Conservation (phyloP, 1,140 invertebrate genomes). For the Drosophila aff. region DNA sequence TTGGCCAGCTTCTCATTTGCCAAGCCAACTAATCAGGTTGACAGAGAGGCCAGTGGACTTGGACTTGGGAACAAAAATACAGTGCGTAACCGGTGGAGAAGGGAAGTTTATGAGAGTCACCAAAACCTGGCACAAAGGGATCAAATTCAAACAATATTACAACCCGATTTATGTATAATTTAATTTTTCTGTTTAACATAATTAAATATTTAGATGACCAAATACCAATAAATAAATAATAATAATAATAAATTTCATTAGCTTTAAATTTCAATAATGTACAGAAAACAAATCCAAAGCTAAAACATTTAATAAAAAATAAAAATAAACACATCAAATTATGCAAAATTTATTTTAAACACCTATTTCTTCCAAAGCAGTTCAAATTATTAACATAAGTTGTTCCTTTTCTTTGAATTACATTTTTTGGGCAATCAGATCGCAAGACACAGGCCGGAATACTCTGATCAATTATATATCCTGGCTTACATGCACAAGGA, state of each 20-base stretch:
- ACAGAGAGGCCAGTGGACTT: slow-evolving; percentile 20
- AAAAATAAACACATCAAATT: not conserved
- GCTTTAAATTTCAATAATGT: no score
- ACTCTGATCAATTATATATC: not conserved
- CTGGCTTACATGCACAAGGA: not conserved
- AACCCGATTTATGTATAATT: not conserved
- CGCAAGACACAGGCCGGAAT: not conserved
- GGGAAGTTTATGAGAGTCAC: slow-evolving; percentile 57
- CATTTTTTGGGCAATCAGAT: not conserved
- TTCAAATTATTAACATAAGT: no score
- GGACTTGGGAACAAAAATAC: not conserved
- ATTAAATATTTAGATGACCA: no score
- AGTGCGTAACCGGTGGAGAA: slow-evolving; percentile 1
- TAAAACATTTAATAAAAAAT: not conserved
- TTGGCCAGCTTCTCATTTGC: slow-evolving; percentile 16
- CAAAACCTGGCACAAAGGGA: slow-evolving; percentile 46
- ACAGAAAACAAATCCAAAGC: no score
- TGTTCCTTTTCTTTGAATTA: no score
- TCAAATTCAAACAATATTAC: not conserved
- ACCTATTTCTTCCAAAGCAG: no score
- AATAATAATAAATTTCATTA: no score
- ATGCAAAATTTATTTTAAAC: not conserved
- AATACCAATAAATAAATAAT: no score
- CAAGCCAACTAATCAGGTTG: slow-evolving; percentile 65
- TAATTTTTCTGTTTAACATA: not conserved